These are phyloP conservation scores for Perca flavescens DNA, from an alignment of 2,113 vertebrate genomes.

Conservation along the genomic window DNA sequence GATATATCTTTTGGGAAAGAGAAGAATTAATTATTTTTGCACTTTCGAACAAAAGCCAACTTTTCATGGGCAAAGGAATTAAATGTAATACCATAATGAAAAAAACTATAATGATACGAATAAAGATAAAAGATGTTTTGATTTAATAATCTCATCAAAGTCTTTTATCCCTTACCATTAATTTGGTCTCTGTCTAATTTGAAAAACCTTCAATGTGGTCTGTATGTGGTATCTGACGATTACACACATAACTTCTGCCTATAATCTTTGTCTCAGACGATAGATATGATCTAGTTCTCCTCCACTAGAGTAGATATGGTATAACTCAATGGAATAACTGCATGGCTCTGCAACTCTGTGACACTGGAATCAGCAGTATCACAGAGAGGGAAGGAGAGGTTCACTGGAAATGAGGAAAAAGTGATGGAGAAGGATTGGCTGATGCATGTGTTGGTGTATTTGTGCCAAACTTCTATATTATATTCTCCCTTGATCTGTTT, in stretches of 20 bases:
- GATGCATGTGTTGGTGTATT: conserved; percentile 31
- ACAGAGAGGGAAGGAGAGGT: conserved; percentile 29
- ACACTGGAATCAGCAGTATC: conserved; percentile 74
- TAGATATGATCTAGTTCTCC: conserved; percentile 61
- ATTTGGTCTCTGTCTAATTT: conserved; percentile 3
- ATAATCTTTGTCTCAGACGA: conserved; percentile 51
- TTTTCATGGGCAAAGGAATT: conserved; percentile 30
- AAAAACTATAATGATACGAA: conserved; percentile 35
- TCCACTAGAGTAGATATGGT: conserved; percentile 29
- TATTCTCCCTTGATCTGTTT: conserved; percentile 75
- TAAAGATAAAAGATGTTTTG: background rate
- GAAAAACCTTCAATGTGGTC: conserved; percentile 31
- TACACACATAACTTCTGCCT: conserved; percentile 43
- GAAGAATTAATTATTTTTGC: background rate
- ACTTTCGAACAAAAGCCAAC: background rate
- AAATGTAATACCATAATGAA: conserved; percentile 16
- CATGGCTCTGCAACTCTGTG: conserved; percentile 75
- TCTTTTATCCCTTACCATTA: conserved; percentile 43
- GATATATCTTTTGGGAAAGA: conserved; percentile 18
- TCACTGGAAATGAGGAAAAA: conserved; percentile 40
- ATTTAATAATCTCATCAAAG: conserved; percentile 47
- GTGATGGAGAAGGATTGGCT: conserved; percentile 44
- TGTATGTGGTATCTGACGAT: conserved; percentile 44
- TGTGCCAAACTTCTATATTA: conserved; percentile 64
- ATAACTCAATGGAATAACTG: conserved; percentile 79